Conservation (phyloP, 2,888 invertebrate species). For the Drosophila anomalata region DNA sequence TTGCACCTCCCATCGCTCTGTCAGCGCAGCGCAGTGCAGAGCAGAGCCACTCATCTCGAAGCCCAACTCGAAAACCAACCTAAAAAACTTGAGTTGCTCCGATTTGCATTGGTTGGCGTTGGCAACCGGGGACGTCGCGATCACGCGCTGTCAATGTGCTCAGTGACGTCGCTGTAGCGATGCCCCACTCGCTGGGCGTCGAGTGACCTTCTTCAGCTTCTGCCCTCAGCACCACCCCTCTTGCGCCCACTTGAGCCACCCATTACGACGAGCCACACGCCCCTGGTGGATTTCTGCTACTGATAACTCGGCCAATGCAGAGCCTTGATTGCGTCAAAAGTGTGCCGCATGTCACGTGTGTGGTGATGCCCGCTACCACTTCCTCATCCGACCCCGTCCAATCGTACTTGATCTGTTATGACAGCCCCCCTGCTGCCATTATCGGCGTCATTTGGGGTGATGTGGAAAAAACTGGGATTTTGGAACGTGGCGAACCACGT, state of each 20-base stretch:
- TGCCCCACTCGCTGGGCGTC: constrained; percentile 9
- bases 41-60: background rate
- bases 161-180: constrained; percentile 51
- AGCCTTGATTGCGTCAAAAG: constrained; percentile 54
- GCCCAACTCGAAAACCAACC: constrained; percentile 16
- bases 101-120: constrained; percentile 19
- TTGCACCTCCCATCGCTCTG: constrained; percentile 48
- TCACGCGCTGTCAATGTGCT: constrained; percentile 49
- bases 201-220: constrained; percentile 42
- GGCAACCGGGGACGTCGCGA: constrained; percentile 11
- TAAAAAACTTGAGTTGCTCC: constrained; percentile 9
- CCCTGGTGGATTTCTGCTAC: constrained; percentile 43
- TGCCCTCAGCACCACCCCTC: background rate
- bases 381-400: constrained; percentile 27
- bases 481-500: constrained; percentile 39
- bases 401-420: constrained; percentile 7
- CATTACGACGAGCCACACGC: constrained; percentile 52
- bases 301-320: constrained; percentile 52
- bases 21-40: constrained; percentile 20
- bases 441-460: constrained; percentile 42
- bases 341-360: constrained; percentile 50
- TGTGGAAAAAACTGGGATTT: constrained; percentile 29
- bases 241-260: background rate
- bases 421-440: constrained; percentile 28
- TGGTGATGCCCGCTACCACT: constrained; percentile 18